phyloP scores from a whole-genome alignment of 1,140 invertebrate species.

The Bombus difficillimus region DNA sequence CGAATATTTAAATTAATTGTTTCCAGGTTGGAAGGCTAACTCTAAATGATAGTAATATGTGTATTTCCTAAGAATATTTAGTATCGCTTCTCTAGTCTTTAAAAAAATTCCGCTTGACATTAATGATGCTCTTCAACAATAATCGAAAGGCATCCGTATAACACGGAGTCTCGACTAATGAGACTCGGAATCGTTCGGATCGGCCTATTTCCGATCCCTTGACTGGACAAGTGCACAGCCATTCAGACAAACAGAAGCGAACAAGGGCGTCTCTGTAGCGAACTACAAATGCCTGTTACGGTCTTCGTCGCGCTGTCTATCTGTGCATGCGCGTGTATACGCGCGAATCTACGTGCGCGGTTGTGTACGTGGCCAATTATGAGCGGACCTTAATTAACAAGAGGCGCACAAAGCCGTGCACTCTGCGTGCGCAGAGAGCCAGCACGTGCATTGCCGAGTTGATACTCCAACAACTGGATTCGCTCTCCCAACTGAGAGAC shows the following conservation, averaged over 20 bases:
- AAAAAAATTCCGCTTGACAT: too few species aligned
- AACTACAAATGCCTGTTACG: conserved; percentile 36
- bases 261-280: conserved; percentile 2
- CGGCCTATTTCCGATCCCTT: conserved; percentile 41
- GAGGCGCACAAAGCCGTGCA: conserved; percentile 62
- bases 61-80: background rate
- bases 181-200: background rate
- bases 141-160: background rate
- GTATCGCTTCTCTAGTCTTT: background rate
- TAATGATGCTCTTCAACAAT: background rate
- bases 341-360: conserved; percentile 16
- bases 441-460: conserved; percentile 33
- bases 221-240: conserved; percentile 57
- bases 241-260: conserved; percentile 27
- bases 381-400: conserved; percentile 77
- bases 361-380: conserved; percentile 73
- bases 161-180: background rate
- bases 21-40: too few species aligned
- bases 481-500: conserved; percentile 1
- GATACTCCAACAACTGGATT: conserved; percentile 44
- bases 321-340: background rate
- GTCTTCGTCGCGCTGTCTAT: conserved; percentile 23
- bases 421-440: background rate
- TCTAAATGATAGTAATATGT: background rate
- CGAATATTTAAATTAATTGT: too few species aligned